These are phyloP conservation scores for Cephus cinctus DNA, from an alignment of 1,140 invertebrate species.

Conservation along the genomic window DNA sequence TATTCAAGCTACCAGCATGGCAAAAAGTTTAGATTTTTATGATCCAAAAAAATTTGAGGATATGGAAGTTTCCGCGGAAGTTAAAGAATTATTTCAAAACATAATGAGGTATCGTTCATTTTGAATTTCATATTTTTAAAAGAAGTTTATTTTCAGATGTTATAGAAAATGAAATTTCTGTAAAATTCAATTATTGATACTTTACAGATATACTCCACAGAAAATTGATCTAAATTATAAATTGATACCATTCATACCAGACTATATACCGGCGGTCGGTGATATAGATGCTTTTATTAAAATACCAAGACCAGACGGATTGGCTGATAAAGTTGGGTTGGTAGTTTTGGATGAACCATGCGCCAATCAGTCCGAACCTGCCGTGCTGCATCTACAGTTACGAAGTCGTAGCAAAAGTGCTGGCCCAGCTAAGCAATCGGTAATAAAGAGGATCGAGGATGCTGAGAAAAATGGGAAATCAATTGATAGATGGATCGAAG, in stretches of 20 bases:
- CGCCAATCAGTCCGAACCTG: slow-evolving; percentile 91
- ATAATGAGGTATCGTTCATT: slow-evolving; percentile 82
- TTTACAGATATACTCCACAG: slow-evolving; percentile 84
- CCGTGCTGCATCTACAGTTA: slow-evolving; percentile 89
- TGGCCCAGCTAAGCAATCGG: slow-evolving; percentile 40
- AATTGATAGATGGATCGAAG: slow-evolving; percentile 92
- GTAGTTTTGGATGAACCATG: slow-evolving; percentile 92
- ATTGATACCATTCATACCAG: slow-evolving; percentile 92
- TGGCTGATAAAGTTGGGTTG: slow-evolving; percentile 75
- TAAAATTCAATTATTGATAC: too few relatives aligned
- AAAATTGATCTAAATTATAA: slow-evolving; percentile 88
- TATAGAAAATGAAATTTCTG: not conserved
- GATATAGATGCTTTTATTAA: slow-evolving; percentile 98
- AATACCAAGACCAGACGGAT: slow-evolving; percentile 76
- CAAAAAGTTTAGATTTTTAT: slow-evolving; percentile 65
- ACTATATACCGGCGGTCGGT: slow-evolving; percentile 96
- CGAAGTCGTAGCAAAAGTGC: slow-evolving; percentile 75
- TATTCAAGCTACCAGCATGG: slow-evolving; percentile 43
- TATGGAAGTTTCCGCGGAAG: slow-evolving; percentile 77
- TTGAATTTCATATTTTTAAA: not conserved
- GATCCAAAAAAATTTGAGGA: slow-evolving; percentile 84
- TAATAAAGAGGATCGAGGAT: slow-evolving; percentile 83
- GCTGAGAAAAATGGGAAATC: slow-evolving; percentile 84
- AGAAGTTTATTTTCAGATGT: not conserved
- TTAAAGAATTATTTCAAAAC: slow-evolving; percentile 91